Conservation (phyloP, 2,797 vertebrate genomes). For the Oophaga sylvatica region DNA sequence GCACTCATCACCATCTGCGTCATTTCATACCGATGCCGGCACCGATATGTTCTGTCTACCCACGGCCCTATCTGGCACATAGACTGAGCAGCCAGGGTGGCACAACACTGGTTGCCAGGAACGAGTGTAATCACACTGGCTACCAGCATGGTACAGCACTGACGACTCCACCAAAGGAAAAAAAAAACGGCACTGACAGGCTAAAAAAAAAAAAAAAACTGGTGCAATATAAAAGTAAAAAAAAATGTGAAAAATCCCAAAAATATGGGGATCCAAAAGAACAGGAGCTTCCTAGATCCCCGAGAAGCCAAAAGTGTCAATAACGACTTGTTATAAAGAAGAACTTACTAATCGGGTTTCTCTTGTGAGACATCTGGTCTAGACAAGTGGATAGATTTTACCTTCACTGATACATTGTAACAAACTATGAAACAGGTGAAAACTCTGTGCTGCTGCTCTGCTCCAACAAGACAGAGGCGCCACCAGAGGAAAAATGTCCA, state of each 20-base stretch:
- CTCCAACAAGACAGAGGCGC: too few species aligned
- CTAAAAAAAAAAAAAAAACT: not conserved
- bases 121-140: constrained; percentile 78
- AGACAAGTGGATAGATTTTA: too few species aligned
- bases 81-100: constrained; percentile 79
- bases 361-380: too few species aligned
- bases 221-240: not conserved
- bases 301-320: too few species aligned
- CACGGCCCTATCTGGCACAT: constrained; percentile 7
- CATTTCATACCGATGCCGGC: not conserved
- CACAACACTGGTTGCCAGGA: constrained; percentile 74
- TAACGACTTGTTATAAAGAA: too few species aligned
- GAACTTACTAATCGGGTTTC: too few species aligned
- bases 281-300: too few species aligned
- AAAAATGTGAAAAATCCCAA: not conserved
- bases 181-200: not conserved
- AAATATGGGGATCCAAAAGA: not conserved
- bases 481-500: too few species aligned
- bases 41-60: not conserved
- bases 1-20: not conserved
- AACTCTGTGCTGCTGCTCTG: too few species aligned
- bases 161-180: constrained; percentile 67
- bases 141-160: constrained; percentile 84
- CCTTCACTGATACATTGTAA: too few species aligned
- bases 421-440: too few species aligned